Evolutionary conservation across 2,113 vertebrate species (phyloP).

Genomic region (Rallus limicola): DNA sequence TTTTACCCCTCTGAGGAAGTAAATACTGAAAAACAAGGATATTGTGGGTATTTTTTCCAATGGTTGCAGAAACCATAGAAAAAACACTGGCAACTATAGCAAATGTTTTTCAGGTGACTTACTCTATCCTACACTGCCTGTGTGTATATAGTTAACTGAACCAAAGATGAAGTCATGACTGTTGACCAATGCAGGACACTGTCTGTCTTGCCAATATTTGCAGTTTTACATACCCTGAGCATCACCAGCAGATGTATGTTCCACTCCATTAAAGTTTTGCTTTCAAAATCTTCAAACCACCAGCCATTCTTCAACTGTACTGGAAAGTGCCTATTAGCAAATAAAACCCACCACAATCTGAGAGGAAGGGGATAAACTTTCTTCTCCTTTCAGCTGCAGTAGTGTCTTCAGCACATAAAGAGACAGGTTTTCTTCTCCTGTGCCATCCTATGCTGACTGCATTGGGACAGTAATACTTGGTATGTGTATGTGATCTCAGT

Average conservation of each 20-base stretch:
- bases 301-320: not conserved
- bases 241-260: conserved; percentile 14
- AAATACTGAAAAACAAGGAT: not conserved
- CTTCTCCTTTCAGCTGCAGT: conserved; percentile 21
- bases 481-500: not conserved
- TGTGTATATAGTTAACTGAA: not conserved
- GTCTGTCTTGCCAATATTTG: conserved; percentile 1
- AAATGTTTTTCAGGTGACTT: not conserved
- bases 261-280: not conserved
- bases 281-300: not conserved
- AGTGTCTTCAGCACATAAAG: not conserved
- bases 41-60: not conserved
- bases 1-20: not conserved
- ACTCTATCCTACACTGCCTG: not conserved
- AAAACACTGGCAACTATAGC: not conserved
- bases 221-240: conserved; percentile 21
- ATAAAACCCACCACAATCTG: not conserved
- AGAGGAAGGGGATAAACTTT: not conserved
- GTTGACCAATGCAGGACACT: not conserved
- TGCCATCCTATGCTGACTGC: not conserved
- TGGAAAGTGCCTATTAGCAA: not conserved
- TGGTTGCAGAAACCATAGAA: not conserved
- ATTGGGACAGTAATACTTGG: not conserved
- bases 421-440: not conserved
- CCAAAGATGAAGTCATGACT: not conserved